These are phyloP conservation scores for Pomacea canaliculata DNA, from an alignment of 2,888 invertebrate species.

Conservation along the genomic window DNA sequence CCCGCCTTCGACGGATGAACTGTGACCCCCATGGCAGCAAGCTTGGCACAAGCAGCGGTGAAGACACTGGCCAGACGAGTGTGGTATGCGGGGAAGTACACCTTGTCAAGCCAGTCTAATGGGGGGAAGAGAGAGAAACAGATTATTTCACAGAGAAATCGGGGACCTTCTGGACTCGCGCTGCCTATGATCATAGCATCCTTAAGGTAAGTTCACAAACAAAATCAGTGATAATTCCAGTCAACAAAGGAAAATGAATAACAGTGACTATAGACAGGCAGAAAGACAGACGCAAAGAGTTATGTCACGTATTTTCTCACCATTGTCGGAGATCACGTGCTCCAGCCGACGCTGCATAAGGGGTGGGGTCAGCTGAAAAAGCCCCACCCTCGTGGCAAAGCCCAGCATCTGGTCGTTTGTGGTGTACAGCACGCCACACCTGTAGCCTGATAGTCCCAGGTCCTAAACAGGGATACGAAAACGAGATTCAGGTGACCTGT, in stretches of 20 bases:
- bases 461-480: slow-evolving; percentile 39
- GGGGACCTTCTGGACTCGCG: too few species aligned
- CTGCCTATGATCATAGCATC: too few species aligned
- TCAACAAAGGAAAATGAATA: too few species aligned
- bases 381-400: slow-evolving; percentile 37
- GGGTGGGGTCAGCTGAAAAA: slow-evolving; percentile 36
- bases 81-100: slow-evolving; percentile 37
- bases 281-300: too few species aligned
- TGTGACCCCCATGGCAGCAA: slow-evolving; percentile 38
- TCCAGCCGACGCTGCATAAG: slow-evolving; percentile 37
- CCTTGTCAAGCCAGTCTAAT: slow-evolving; percentile 40
- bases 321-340: slow-evolving; percentile 35
- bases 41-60: slow-evolving; percentile 23
- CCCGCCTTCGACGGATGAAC: slow-evolving; percentile 44
- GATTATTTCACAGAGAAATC: too few species aligned
- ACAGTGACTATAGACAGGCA: too few species aligned
- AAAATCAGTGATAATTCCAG: too few species aligned
- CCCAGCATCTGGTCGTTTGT: slow-evolving; percentile 40
- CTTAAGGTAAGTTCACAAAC: too few species aligned
- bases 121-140: too few species aligned
- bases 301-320: slow-evolving; percentile 20
- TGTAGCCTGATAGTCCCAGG: slow-evolving; percentile 54
- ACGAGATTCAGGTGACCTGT: too few species aligned
- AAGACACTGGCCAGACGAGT: slow-evolving; percentile 2
- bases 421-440: slow-evolving; percentile 54